Conservation (phyloP, 2,888 invertebrate genomes). For the Euzophera pinguis region DNA sequence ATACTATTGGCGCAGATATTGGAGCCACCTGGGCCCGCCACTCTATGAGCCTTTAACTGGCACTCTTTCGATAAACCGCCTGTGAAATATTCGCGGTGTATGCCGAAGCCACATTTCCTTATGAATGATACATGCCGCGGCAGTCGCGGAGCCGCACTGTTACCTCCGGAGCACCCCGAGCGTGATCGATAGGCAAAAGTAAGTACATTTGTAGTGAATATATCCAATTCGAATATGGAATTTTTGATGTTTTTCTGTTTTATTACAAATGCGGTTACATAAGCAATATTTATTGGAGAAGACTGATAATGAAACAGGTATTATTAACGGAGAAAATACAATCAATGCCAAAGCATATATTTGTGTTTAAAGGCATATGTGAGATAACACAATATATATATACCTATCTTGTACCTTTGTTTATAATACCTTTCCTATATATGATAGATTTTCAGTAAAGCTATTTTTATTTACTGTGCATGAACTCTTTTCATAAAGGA, state of each 20-base stretch:
- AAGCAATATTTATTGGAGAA: too few species aligned
- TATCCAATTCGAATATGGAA: background rate
- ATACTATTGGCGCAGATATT: constrained; percentile 76
- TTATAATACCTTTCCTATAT: too few species aligned
- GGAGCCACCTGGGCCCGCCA: constrained; percentile 71
- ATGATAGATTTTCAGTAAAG: too few species aligned
- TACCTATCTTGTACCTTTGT: too few species aligned
- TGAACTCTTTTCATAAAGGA: too few species aligned
- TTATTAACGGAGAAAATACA: too few species aligned
- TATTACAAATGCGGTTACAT: too few species aligned
- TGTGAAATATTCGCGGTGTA: constrained; percentile 73
- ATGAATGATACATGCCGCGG: constrained; percentile 73
- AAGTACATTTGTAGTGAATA: background rate
- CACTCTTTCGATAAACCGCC: constrained; percentile 73
- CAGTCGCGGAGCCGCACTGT: constrained; percentile 33
- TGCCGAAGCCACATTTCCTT: constrained; percentile 62
- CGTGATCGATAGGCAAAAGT: background rate
- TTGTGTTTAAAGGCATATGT: too few species aligned
- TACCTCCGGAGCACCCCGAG: constrained; percentile 2
- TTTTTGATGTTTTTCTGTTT: background rate
- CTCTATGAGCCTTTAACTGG: constrained; percentile 75
- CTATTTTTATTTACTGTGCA: too few species aligned
- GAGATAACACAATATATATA: too few species aligned
- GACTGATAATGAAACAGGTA: too few species aligned
- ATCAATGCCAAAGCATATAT: too few species aligned